Conservation (phyloP, 1,140 invertebrate species). For the Drosophila persimilis region DNA sequence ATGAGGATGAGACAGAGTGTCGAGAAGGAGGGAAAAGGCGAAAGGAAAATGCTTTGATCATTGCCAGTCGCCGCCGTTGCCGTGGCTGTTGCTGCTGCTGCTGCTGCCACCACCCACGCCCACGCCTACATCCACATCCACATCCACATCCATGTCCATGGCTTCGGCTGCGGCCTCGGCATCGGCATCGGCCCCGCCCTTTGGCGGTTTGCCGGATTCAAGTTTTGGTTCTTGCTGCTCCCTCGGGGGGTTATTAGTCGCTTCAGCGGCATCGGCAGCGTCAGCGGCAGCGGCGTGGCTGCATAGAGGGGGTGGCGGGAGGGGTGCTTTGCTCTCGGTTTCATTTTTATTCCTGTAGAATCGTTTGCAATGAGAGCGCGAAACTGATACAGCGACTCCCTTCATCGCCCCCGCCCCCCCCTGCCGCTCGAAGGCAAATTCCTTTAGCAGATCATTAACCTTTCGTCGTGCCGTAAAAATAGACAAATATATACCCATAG, state of each 20-base stretch:
- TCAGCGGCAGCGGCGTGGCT: conserved; percentile 1
- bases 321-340: conserved; percentile 39
- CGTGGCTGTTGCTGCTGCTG: conserved; percentile 13
- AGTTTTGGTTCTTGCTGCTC: conserved; percentile 33
- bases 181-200: conserved; percentile 28
- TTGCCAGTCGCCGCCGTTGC: conserved; percentile 51
- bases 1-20: conserved; percentile 48
- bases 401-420: background rate
- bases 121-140: background rate
- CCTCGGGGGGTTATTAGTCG: conserved; percentile 80
- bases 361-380: conserved; percentile 64
- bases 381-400: conserved; percentile 54
- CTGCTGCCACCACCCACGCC: conserved; percentile 13
- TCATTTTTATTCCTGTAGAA: conserved; percentile 53
- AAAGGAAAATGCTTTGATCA: conserved; percentile 74
- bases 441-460: conserved; percentile 41
- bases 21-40: conserved; percentile 10
- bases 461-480: conserved; percentile 2
- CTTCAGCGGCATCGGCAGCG: conserved; percentile 46
- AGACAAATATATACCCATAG: background rate
- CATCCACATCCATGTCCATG: background rate
- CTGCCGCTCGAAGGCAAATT: background rate
- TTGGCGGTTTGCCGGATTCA: conserved; percentile 10
- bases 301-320: background rate
- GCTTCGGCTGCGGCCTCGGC: background rate